Base-by-base conservation (phyloP, 2,888 invertebrate species). In the Pterobdella sp. region DNA sequence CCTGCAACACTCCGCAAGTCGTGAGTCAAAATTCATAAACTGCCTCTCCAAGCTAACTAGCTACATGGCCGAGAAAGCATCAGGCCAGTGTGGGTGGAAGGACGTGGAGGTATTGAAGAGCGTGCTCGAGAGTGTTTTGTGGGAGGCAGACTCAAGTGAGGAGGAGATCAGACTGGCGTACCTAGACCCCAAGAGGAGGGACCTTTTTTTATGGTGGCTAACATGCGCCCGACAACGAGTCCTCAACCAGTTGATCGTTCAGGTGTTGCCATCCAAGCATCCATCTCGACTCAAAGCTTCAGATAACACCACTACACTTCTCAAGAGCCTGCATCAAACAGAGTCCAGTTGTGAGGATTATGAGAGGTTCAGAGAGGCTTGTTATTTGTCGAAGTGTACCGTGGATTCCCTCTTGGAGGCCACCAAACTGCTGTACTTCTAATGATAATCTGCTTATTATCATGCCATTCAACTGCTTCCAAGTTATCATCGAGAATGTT, bases 101-200 rank as follows among this genome's bases (percentile, higher is more conserved):
- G 42, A 70, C 4, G 70, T 52, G 10, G 60, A 56, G 49, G 36
- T 34, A n/a, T 18, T 49, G 7, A n/a, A 34, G 31, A 56, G 22
- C 29, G 42, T 32, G 31, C 60, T 70, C n/a, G 70, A 70, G 36
- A 1, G 52, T 32, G 26, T 34, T 29, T n/a, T 70, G 7, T 70
- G 70, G 70, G 70, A 60, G 10, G 56, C 70, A 18, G 56, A 36
- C 22, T 52, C 56, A 3, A 31, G 34, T 22, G 70, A 70, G 35
- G 70, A 70, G 36, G 70, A 70, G 36, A 31, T 72, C 36, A 65
- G 32, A 65, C 31, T 65, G n/a, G 72, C 65, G n/a, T 42, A 31
- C 37, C 18, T 56, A 14, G 37, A 36, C 10, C 70, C 70, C 34
- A 36, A 70, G 34, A 26, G 70, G 49, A 52, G 36, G 32, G 31